Evolutionary conservation across 2,113 vertebrate genomes (phyloP), one percentile per base, ranked within the genome.

Genomic region (Antennarius striatus): DNA sequence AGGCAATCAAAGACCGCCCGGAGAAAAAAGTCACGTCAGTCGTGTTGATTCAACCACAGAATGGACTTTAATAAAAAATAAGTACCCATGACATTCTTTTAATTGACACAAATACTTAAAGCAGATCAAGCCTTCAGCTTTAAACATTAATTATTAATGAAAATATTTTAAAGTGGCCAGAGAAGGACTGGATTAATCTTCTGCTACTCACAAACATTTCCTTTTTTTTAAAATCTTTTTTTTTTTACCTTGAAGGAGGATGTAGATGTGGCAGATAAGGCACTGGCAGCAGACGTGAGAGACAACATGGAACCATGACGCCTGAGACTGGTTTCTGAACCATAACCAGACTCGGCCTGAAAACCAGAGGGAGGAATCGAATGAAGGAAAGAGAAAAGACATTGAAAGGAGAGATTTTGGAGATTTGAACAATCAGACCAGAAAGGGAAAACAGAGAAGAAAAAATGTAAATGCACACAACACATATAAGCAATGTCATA

Each of bases 251-350:
- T 99, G 88, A 98, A 99, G 2, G 98, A 99, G 49, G 98, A 99
- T 10, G 97, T 94, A 74, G 96, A 99, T 29, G 98, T 95, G 3
- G 98, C 96, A 68, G 98, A 99, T 86, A 98, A 95, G 59, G 95
- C 95, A 83, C 97, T 99, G 79, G 97, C 95, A 84, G 95, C 96
- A 51, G 97, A 99, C 5, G 97, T 96, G 79, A 99, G 94, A 50
- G 98, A 99, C 57, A 97, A 93, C 94, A 98, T 96, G 64, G 98
- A 99, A 75, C 96, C 98, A 94, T 99, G 97, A 51, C 97, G 95
- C 12, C 96, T 94, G 69, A 99, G 91, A 80, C 96, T 98, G 42
- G 93, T 96, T 83, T 99, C 97, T 48, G 98, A 99, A 79, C 96
- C 95, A 85, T 99, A 98, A 71, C 98, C 98, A 54, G 97, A 99